Conservation (phyloP, 2,113 vertebrate genomes). For the Natator depressus region DNA sequence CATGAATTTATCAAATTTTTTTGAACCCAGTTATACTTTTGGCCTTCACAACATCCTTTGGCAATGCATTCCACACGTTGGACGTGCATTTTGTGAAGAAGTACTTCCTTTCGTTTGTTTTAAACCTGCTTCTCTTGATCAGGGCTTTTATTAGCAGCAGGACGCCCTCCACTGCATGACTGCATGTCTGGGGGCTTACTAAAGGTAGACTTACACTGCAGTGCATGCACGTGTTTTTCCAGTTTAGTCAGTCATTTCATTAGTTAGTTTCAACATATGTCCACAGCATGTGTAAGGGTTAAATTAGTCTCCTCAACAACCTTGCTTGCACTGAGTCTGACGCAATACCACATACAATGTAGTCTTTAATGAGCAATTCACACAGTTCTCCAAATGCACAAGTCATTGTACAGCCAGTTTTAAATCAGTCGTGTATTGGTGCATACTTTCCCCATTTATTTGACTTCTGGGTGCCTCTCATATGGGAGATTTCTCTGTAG, state of each 20-base stretch:
- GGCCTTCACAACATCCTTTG: no score
- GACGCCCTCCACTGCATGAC: background rate
- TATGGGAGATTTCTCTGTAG: background rate
- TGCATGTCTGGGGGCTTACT: background rate
- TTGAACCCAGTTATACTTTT: no score
- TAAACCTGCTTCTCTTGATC: no score
- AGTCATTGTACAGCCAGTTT: background rate
- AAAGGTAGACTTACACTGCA: background rate
- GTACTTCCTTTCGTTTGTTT: no score
- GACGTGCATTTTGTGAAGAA: no score
- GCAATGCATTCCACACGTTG: no score
- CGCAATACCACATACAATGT: background rate
- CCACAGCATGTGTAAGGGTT: background rate
- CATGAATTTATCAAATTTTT: no score
- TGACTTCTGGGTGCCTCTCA: background rate
- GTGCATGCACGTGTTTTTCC: background rate
- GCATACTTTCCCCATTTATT: background rate
- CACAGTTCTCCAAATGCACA: background rate
- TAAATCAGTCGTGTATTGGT: background rate
- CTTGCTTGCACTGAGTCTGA: background rate
- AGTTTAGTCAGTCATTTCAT: background rate
- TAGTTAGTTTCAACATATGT: background rate
- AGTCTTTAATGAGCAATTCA: background rate
- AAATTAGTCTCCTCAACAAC: background rate
- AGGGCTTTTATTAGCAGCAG: no score